Base-by-base conservation (phyloP, 1,140 invertebrate genomes). In the Manduca sexta region DNA sequence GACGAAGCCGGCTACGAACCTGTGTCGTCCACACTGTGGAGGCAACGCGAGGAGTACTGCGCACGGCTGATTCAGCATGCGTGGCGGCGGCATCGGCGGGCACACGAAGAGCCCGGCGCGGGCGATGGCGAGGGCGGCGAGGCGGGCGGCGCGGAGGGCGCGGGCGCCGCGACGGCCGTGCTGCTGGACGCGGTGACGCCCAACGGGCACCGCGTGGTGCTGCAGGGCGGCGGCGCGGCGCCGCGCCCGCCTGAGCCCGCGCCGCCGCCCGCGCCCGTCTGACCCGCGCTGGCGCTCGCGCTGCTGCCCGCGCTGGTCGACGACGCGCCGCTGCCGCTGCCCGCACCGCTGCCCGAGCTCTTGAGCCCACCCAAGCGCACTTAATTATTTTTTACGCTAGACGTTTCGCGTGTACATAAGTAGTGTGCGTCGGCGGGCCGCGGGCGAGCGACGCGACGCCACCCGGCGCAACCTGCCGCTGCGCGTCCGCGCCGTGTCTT, bases 31-130 rank as follows among this genome's bases (percentile, higher is more conserved):
- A 98, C 96, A 11, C 87, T 98, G 29, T 97, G 95, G 94, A 88
- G 97, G 41, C 97, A 98, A 86, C 91, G 97, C 26, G 97, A 98
- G 82, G 96, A 98, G 74, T 98, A 97, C 84, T 97, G 96, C 85
- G 97, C 97, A 49, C 89, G 95, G 49, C 90, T 98, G 14, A 98
- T 99, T 64, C 97, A 99, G 85, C 93, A 94, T 69, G 95, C 95
- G 40, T 99, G 96, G 95, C 89, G 94, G 15, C 93, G 93, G 74
- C 93, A 95, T 77, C 94, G 94, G 70, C 88, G 91, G 71, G 90
- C 91, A 52, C 88, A 89, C 52, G 85, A 87, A 30, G 86, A 88
- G 56, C 84, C 86, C 35, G 69, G 58, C 34, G 56, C 64, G 40
- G 65, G 57, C n/a, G 39, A 41, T 2, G n/a, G 17, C 37, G 45